phyloP scores from a whole-genome alignment of 2,113 vertebrate genomes.

The Hepsetus odoe region DNA sequence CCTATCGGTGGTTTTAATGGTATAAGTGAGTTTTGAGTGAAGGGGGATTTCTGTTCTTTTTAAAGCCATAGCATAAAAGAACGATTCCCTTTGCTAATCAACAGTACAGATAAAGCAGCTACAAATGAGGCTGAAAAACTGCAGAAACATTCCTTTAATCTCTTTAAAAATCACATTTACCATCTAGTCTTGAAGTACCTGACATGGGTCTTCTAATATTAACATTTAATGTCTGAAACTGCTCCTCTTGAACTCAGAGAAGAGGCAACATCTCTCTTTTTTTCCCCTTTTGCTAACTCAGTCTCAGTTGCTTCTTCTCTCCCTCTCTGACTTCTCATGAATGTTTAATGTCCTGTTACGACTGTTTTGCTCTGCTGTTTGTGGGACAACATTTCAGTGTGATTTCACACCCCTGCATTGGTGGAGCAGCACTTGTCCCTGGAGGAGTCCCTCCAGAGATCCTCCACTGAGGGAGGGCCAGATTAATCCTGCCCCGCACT shows the following conservation, averaged over 20 bases:
- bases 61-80: too few relatives aligned
- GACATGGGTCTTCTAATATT: neutral
- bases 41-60: too few relatives aligned
- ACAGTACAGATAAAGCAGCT: too few relatives aligned
- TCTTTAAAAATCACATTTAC: too few relatives aligned
- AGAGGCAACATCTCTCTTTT: neutral
- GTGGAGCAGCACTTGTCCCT: conserved; percentile 3
- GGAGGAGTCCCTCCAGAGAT: conserved; percentile 23
- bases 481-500: conserved; percentile 31
- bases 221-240: neutral
- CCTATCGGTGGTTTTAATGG: too few relatives aligned
- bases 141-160: too few relatives aligned
- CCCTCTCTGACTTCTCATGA: conserved; percentile 56
- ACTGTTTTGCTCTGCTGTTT: conserved; percentile 9
- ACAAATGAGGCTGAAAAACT: neutral
- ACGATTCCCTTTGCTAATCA: too few relatives aligned
- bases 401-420: conserved; percentile 19
- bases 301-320: conserved; percentile 13
- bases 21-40: too few relatives aligned
- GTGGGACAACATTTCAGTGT: conserved; percentile 8
- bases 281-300: conserved; percentile 20
- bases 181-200: neutral
- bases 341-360: conserved; percentile 60
- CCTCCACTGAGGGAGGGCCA: conserved; percentile 6
- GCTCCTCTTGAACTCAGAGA: neutral